A percentile compares a stretch with the other conserved stretches of the same genome.
Evolutionary conservation across 2,113 vertebrate species (phyloP).

Genomic region (rat (Rattus norvegicus)): GRCr8 NC_086038.1:7237501-7238000

Average conservation of each 20-base stretch:
- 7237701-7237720: not conserved
- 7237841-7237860: not conserved
- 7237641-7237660: not conserved
- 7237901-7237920: not conserved
- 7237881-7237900: accelerated
- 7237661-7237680: too few relatives aligned
- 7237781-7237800: too few relatives aligned
- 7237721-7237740: accelerated
- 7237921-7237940: not conserved
- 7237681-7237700: not conserved
- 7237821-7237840: too few relatives aligned
- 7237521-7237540: not conserved
- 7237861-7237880: not conserved
- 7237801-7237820: not conserved
- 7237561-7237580: not conserved
- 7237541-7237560: not conserved
- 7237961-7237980: constrained; percentile 96
- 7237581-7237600: not conserved
- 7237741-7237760: too few relatives aligned
- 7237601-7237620: too few relatives aligned
- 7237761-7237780: too few relatives aligned
- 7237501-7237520: not conserved
- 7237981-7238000: constrained; percentile 94
- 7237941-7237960: not conserved
- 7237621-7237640: not conserved